Conservation (phyloP, 2,888 invertebrate species). For the Erebia epiphron region DNA sequence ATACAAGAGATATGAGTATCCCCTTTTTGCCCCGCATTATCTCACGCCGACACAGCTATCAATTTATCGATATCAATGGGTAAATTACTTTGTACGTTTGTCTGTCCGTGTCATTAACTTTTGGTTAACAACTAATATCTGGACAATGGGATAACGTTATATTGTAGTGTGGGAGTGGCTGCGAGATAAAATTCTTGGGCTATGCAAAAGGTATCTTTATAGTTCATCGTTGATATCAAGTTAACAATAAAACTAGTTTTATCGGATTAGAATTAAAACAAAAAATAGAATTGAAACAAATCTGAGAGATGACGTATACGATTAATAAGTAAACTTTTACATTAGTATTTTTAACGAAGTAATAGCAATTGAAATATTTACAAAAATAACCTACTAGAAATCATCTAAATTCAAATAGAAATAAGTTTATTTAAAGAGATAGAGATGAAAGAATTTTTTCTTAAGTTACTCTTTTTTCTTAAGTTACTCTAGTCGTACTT, state of each 20-base stretch:
- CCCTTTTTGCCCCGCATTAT: constrained; percentile 40
- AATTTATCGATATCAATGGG: constrained; percentile 42
- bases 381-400: no score
- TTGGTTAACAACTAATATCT: constrained; percentile 32
- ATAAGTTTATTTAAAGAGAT: no score
- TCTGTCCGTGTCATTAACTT: constrained; percentile 36
- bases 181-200: constrained; percentile 7
- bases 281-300: not conserved
- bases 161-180: constrained; percentile 18
- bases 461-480: no score
- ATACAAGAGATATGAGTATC: constrained; percentile 44
- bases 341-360: no score
- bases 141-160: constrained; percentile 36
- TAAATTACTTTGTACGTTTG: constrained; percentile 44
- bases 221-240: not conserved
- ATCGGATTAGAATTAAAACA: not conserved
- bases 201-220: constrained; percentile 8
- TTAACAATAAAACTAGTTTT: not conserved
- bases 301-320: no score
- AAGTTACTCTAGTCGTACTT: no score
- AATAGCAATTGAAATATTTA: no score
- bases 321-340: no score
- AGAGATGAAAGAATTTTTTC: no score
- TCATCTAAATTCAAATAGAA: no score
- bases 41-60: constrained; percentile 43